Evolutionary conservation across 2,888 invertebrate species (phyloP).

Genomic region (Eledona agricola): DNA sequence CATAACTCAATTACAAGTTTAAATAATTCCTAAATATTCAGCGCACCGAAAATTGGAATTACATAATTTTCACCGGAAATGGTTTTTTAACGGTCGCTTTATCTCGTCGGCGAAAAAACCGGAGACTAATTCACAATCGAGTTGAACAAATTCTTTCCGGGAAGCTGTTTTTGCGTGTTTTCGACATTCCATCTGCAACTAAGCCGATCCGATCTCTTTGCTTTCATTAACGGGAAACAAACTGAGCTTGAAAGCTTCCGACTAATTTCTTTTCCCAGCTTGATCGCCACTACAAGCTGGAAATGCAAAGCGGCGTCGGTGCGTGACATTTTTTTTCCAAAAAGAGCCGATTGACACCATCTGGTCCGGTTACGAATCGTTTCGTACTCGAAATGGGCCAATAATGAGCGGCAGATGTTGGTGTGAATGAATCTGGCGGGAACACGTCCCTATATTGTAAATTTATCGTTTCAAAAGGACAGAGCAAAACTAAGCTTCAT

Average conservation of each 20-base stretch:
- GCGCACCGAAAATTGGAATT: conserved; percentile 7
- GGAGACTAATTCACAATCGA: no score
- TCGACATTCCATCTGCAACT: no score
- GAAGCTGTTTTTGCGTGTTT: no score
- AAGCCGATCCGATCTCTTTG: no score
- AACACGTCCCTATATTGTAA: conserved; percentile 6
- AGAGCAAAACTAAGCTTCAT: neutral
- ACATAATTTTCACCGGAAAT: conserved; percentile 2
- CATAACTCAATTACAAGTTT: conserved; percentile 15
- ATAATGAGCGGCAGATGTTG: conserved; percentile 24
- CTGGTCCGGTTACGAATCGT: conserved; percentile 17
- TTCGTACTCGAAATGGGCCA: conserved; percentile 16
- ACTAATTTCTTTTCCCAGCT: conserved; percentile 13
- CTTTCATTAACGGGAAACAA: no score
- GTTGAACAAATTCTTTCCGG: no score
- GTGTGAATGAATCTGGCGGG: conserved; percentile 14
- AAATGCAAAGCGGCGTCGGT: conserved; percentile 12
- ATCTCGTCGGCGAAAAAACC: no score
- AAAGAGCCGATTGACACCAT: conserved; percentile 3
- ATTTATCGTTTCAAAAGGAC: neutral
- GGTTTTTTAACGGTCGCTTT: conserved; percentile 4
- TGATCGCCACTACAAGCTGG: conserved; percentile 20
- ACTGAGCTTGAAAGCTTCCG: conserved; percentile 2
- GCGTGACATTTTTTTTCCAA: conserved; percentile 5
- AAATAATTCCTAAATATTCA: conserved; percentile 10